phyloP scores from a whole-genome alignment of 2,888 invertebrate genomes.

The Monopis laevigella region DNA sequence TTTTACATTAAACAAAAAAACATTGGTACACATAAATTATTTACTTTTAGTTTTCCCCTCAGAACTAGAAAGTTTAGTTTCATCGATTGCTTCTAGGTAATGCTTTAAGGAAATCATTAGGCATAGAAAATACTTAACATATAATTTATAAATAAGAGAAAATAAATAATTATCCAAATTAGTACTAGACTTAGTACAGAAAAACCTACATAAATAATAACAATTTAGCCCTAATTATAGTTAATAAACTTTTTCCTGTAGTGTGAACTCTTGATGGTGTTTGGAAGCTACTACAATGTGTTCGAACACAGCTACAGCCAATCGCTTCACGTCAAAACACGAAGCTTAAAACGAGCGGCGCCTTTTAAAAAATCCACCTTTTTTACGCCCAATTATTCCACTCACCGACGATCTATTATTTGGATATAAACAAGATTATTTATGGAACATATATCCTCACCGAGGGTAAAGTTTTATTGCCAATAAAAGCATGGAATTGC shows the following conservation, averaged over 20 bases:
- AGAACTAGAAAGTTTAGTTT: no score
- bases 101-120: no score
- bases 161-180: no score
- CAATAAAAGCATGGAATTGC: conserved; percentile 57
- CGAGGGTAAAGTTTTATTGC: conserved; percentile 40
- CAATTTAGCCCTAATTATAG: not conserved
- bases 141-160: no score
- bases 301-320: conserved; percentile 27
- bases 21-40: no score
- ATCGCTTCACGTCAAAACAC: conserved; percentile 27
- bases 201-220: no score
- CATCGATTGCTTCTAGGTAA: no score
- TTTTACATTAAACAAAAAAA: no score
- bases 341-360: conserved; percentile 22
- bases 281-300: conserved; percentile 30
- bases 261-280: conserved; percentile 15
- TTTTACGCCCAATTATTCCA: conserved; percentile 51
- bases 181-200: no score
- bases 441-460: conserved; percentile 41
- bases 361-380: conserved; percentile 21
- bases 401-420: conserved; percentile 36
- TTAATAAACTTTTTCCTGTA: conserved; percentile 3
- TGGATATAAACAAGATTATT: conserved; percentile 50
- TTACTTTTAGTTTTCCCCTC: no score
- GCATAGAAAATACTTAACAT: no score